Conservation (phyloP, 2,888 invertebrate species). For the Aplocera efformata region DNA sequence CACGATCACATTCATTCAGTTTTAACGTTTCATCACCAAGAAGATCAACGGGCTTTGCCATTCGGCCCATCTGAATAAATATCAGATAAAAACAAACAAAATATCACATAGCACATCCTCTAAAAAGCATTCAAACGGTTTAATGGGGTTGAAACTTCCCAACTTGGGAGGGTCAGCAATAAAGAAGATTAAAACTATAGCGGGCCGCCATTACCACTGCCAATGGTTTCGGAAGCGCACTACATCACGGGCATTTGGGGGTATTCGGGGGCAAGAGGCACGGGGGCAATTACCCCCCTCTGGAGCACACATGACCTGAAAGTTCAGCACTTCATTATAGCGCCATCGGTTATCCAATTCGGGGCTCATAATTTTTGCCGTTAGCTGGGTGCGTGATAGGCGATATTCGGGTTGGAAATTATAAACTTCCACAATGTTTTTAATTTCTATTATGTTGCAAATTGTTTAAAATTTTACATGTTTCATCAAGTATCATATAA, state of each 20-base stretch:
- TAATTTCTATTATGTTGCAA: too few relatives aligned
- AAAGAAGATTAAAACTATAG: slow-evolving; percentile 75
- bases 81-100: slow-evolving; percentile 15
- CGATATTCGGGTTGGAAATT: too few relatives aligned
- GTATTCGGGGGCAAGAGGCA: slow-evolving; percentile 13
- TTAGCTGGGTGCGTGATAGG: slow-evolving; percentile 3
- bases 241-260: slow-evolving; percentile 49
- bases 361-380: slow-evolving; percentile 54
- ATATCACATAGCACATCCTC: slow-evolving; percentile 21
- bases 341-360: slow-evolving; percentile 58
- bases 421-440: too few relatives aligned
- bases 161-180: slow-evolving; percentile 63
- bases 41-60: too few relatives aligned
- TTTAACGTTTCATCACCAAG: too few relatives aligned
- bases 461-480: too few relatives aligned
- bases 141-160: slow-evolving; percentile 45
- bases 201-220: slow-evolving; percentile 54
- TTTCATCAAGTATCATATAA: too few relatives aligned
- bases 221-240: slow-evolving; percentile 48
- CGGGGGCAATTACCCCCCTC: slow-evolving; percentile 49
- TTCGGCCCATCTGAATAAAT: slow-evolving; percentile 2
- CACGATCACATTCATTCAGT: too few relatives aligned
- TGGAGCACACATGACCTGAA: slow-evolving; percentile 65
- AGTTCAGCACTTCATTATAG: slow-evolving; percentile 72
- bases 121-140: slow-evolving; percentile 36